Evolutionary conservation across 1,140 invertebrate species (phyloP).

Genomic region (Manduca sexta): DNA sequence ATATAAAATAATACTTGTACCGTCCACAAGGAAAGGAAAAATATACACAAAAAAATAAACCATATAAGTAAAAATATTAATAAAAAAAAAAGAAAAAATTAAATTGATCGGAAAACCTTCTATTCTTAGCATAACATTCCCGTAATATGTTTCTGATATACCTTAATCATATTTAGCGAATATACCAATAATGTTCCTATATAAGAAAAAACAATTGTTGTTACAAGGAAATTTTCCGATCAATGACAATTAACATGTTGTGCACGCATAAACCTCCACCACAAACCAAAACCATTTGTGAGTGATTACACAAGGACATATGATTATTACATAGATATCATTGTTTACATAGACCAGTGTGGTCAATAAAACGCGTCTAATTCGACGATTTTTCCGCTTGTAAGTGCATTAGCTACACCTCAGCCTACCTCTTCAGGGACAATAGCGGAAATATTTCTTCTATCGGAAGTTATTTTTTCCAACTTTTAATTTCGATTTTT

Average conservation of each 20-base stretch:
- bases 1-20: not conserved
- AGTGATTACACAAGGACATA: conserved; percentile 33
- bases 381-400: too few relatives aligned
- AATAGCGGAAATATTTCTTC: too few relatives aligned
- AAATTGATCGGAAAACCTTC: not conserved
- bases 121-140: not conserved
- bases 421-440: too few relatives aligned
- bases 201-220: too few relatives aligned
- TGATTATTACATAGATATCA: conserved; percentile 15
- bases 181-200: too few relatives aligned
- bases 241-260: not conserved
- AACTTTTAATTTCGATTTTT: too few relatives aligned
- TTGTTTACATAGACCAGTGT: too few relatives aligned
- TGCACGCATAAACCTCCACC: conserved; percentile 13
- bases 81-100: not conserved
- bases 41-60: not conserved
- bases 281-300: conserved; percentile 22
- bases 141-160: not conserved
- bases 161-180: not conserved
- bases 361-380: too few relatives aligned
- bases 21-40: not conserved
- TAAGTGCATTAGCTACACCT: too few relatives aligned
- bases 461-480: too few relatives aligned
- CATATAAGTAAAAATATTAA: conserved; percentile 1
- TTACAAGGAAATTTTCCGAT: too few relatives aligned